Evolutionary conservation across 1,140 invertebrate species (phyloP).

Genomic region (Tetraneura akinire): DNA sequence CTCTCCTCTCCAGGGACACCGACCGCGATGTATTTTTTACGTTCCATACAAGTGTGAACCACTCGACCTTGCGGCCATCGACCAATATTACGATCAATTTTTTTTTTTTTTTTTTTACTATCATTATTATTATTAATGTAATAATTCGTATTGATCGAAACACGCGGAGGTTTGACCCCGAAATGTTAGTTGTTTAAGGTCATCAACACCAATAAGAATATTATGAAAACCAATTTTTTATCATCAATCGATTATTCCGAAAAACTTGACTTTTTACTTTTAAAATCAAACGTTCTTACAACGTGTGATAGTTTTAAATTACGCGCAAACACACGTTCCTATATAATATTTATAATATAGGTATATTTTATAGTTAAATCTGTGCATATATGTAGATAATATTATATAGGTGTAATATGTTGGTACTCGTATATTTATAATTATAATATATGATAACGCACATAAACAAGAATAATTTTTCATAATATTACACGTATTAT

Average conservation of each 20-base stretch:
- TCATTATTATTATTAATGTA: constrained; percentile 50
- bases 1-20: constrained; percentile 43
- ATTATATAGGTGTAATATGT: too few relatives aligned
- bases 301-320: too few relatives aligned
- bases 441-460: too few relatives aligned
- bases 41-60: constrained; percentile 44
- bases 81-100: constrained; percentile 51
- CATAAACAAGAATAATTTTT: too few relatives aligned
- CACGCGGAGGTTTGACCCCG: constrained; percentile 48
- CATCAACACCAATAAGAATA: constrained; percentile 41
- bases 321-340: too few relatives aligned
- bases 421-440: too few relatives aligned
- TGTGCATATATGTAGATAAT: too few relatives aligned
- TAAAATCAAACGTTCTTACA: too few relatives aligned
- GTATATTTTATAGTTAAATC: too few relatives aligned
- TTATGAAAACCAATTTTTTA: constrained; percentile 46
- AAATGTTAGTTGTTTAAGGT: constrained; percentile 37
- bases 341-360: too few relatives aligned
- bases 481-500: too few relatives aligned
- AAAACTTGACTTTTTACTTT: constrained; percentile 2
- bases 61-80: constrained; percentile 48
- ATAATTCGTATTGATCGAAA: constrained; percentile 50
- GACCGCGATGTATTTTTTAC: constrained; percentile 35
- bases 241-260: constrained; percentile 21
- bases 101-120: constrained; percentile 37